Evolutionary conservation across 2,113 vertebrate genomes (phyloP).

Genomic region (Orientallactaga bullata): DNA sequence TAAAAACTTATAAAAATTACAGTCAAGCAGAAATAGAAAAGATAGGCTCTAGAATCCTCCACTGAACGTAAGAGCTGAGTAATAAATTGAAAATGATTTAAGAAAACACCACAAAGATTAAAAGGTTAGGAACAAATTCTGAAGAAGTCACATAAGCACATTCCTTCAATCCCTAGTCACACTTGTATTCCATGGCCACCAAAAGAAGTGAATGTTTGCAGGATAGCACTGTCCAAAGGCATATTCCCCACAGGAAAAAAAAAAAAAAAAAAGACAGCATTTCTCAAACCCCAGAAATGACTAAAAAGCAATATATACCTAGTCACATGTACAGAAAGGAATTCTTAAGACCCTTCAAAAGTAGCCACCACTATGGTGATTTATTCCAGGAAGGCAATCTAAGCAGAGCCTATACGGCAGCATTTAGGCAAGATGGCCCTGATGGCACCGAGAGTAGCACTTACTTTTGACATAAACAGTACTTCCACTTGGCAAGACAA

Average conservation of each 20-base stretch:
- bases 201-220: slow-evolving; percentile 60
- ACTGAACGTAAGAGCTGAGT: slow-evolving; percentile 50
- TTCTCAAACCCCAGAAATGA: slow-evolving; percentile 56
- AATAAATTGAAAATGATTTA: slow-evolving; percentile 28
- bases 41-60: slow-evolving; percentile 46
- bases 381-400: slow-evolving; percentile 55
- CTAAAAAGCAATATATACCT: slow-evolving; percentile 66
- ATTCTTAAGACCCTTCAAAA: slow-evolving; percentile 65
- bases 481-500: slow-evolving; percentile 98
- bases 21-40: slow-evolving; percentile 55
- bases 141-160: slow-evolving; percentile 54
- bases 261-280: slow-evolving; percentile 25
- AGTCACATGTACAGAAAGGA: slow-evolving; percentile 61
- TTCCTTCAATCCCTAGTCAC: slow-evolving; percentile 47
- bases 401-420: slow-evolving; percentile 59
- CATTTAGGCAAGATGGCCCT: slow-evolving; percentile 71
- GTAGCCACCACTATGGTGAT: slow-evolving; percentile 58
- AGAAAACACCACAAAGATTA: slow-evolving; percentile 42
- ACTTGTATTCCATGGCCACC: slow-evolving; percentile 42
- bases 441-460: slow-evolving; percentile 83
- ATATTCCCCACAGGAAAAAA: slow-evolving; percentile 51
- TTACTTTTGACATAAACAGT: slow-evolving; percentile 98
- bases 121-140: slow-evolving; percentile 22
- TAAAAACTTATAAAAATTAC: slow-evolving; percentile 48
- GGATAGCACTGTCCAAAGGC: slow-evolving; percentile 31